Evolutionary conservation across 2,888 invertebrate species (phyloP), one percentile per base, ranked within the genome.

Genomic region (Amphiduros pacificus): DNA sequence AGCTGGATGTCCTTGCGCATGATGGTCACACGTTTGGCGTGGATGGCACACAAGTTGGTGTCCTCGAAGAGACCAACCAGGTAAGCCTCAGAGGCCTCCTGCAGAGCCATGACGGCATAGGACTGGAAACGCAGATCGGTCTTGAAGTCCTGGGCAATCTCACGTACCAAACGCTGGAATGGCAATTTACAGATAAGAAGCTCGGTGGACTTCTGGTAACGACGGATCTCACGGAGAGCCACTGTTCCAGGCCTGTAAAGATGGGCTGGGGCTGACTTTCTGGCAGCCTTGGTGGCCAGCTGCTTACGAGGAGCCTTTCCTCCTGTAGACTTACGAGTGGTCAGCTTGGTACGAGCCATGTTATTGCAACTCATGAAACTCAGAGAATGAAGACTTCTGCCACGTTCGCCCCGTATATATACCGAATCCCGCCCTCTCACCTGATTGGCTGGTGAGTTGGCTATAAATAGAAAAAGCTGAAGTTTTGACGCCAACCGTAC

Each of bases 1-100:
- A 96, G 87, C 85, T 95, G 94, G 80, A 96, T 95, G 83, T 96
- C 95, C 86, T 95, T 96, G 76, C 95, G 95, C 94, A 95, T 96
- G 85, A 96, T 96, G 71, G 95, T 96, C 61, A 96, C 95, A 78
- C 95, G 90, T 85, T 95, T 95, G 76, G 95, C 95, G 81, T 96
- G 96, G 83, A 96, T 95, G 72, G 95, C 95, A 86, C 94, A 95
- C 88, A 96, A 88, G 85, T 96, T 96, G 73, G 96, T 96, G 86
- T 96, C 96, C 87, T 96, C 96, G 85, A 97, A 96, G 63, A 97
- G 87, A 71, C 96, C 95, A 26, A 66, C 65, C 36, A 65, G 44
- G 63, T 65, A 65, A 27, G 65, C 63, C 58, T 65, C 65, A 40
- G 61, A 61, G 27, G 65, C 65, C 53, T 65, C 65, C 63, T 82